Percentiles rank a stretch among this genome's conserved stretches.
Evolutionary conservation across 2,797 vertebrate genomes (phyloP).

Genomic region (Aplochiton taeniatus): DNA sequence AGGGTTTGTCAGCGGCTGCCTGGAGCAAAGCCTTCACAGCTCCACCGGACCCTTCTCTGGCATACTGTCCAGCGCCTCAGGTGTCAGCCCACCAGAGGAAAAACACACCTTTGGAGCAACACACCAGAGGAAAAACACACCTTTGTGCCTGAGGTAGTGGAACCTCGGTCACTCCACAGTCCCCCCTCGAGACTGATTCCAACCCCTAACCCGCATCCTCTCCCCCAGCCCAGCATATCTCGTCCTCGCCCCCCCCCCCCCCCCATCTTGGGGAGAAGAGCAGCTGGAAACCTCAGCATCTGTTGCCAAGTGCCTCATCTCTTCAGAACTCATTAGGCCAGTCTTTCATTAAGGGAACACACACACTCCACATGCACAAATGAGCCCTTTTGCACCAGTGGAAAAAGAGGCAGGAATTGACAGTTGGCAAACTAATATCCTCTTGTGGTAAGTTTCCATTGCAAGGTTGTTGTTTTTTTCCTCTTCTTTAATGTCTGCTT

Average conservation of each 20-base stretch:
- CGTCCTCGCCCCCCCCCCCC: neutral
- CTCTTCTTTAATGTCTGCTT: slow-evolving; percentile 48
- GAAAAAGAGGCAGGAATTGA: slow-evolving; percentile 38
- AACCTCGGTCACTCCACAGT: too few species aligned
- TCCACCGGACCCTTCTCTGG: too few species aligned
- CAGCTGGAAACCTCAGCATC: slow-evolving; percentile 45
- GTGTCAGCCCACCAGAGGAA: too few species aligned
- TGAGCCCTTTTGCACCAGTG: slow-evolving; percentile 25
- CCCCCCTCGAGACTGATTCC: too few species aligned
- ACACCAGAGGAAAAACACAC: too few species aligned
- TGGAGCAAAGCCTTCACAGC: too few species aligned
- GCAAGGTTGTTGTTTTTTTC: slow-evolving; percentile 12
- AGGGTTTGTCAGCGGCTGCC: too few species aligned
- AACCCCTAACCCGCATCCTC: too few species aligned
- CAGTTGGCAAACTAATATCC: slow-evolving; percentile 54
- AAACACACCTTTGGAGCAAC: too few species aligned
- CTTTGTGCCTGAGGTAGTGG: too few species aligned
- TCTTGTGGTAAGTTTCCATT: slow-evolving; percentile 58
- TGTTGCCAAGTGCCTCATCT: slow-evolving; percentile 49
- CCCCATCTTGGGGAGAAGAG: slow-evolving; percentile 9
- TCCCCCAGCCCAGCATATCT: neutral
- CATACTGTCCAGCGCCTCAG: too few species aligned
- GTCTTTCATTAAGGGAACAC: slow-evolving; percentile 55
- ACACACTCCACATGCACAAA: slow-evolving; percentile 40
- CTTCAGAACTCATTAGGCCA: slow-evolving; percentile 48